A percentile compares a stretch with the other conserved stretches of the same genome.
Evolutionary conservation across 2,888 invertebrate species (phyloP).

Genomic region (Lamellibrachia satsuma): DNA sequence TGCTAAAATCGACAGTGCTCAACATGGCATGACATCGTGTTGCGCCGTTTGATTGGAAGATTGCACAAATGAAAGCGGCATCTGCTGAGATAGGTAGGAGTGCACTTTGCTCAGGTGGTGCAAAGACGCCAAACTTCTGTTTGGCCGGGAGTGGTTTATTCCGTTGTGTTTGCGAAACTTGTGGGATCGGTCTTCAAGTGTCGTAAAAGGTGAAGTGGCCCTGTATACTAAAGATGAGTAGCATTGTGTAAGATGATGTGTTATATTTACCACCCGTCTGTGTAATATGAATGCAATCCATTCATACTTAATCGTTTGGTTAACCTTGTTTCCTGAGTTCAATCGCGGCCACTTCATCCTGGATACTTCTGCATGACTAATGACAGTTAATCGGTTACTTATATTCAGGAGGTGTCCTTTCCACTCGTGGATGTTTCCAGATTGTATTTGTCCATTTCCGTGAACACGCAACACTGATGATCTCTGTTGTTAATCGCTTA

Average conservation of each 20-base stretch:
- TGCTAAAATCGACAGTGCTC: too few species aligned
- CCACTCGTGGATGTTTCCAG: not conserved
- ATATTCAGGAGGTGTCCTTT: not conserved
- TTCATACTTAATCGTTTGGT: not conserved
- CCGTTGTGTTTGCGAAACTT: not conserved
- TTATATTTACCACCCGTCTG: not conserved
- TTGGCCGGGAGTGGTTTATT: not conserved
- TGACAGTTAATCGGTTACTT: not conserved
- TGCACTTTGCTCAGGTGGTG: too few species aligned
- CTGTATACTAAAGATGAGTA: not conserved
- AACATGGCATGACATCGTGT: too few species aligned
- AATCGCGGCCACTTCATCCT: not conserved
- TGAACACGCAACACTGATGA: not conserved
- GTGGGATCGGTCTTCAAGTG: not conserved
- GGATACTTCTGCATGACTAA: not conserved
- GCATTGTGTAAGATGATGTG: slow-evolving; percentile 10
- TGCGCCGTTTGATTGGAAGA: too few species aligned
- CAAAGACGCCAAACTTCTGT: not conserved
- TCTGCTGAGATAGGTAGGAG: too few species aligned
- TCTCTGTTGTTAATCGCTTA: not conserved
- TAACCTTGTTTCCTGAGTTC: not conserved
- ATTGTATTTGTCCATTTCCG: not conserved
- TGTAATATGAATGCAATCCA: not conserved
- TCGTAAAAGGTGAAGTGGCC: not conserved
- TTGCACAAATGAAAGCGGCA: too few species aligned